These are phyloP conservation scores for Agonopterix heracliana DNA, from an alignment of 2,888 invertebrate genomes.

Conservation along the genomic window DNA sequence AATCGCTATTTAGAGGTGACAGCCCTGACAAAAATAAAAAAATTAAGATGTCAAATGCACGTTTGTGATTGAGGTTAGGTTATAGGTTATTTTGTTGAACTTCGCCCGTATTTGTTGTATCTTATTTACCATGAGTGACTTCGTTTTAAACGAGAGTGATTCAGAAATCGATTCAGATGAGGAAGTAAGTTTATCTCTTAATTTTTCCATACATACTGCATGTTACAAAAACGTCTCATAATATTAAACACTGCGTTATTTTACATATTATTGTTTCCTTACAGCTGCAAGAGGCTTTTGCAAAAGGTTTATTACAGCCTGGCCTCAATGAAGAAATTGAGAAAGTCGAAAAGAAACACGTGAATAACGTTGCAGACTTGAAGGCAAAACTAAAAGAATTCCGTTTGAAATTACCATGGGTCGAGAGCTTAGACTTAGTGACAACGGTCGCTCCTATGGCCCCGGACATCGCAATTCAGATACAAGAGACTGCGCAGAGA, in stretches of 20 bases:
- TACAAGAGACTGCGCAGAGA: constrained; percentile 84
- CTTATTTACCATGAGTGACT: constrained; percentile 48
- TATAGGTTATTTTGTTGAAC: constrained; percentile 2
- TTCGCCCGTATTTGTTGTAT: background rate
- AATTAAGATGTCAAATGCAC: constrained; percentile 2
- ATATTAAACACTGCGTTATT: background rate
- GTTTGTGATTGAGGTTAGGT: constrained; percentile 16
- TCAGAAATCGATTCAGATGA: constrained; percentile 76
- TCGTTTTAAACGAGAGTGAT: constrained; percentile 64
- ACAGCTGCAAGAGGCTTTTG: constrained; percentile 93
- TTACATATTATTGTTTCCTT: constrained; percentile 21
- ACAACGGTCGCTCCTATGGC: constrained; percentile 88
- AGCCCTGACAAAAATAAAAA: too few relatives aligned
- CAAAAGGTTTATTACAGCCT: constrained; percentile 88
- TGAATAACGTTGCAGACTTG: constrained; percentile 85
- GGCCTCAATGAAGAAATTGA: constrained; percentile 85
- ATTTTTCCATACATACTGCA: background rate
- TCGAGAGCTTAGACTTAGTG: constrained; percentile 88
- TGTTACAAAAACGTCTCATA: background rate
- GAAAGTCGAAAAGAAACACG: constrained; percentile 71
- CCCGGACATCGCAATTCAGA: constrained; percentile 87
- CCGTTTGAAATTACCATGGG: constrained; percentile 85
- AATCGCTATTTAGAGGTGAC: too few relatives aligned
- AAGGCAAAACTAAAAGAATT: constrained; percentile 84
- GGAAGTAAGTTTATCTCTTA: constrained; percentile 52